Conservation (phyloP, 1,140 invertebrate species). For the Tetranychus urticae region DNA sequence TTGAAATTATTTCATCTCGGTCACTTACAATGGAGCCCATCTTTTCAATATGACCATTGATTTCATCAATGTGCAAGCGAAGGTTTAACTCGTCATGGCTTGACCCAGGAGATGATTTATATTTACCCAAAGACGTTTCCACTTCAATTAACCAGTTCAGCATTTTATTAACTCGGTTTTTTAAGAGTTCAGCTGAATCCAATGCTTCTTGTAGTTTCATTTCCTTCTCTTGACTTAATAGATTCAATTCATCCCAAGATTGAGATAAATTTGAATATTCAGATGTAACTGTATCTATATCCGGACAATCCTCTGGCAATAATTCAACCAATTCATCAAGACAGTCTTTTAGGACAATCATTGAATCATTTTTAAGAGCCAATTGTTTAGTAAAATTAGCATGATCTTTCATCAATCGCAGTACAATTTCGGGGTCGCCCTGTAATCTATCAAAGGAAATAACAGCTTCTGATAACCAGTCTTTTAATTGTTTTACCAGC, state of each 20-base stretch:
- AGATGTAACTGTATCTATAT: too few relatives aligned
- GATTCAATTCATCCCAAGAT: too few relatives aligned
- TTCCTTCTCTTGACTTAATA: constrained; percentile 27
- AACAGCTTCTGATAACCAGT: constrained; percentile 66
- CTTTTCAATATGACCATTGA: constrained; percentile 58
- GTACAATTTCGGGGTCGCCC: constrained; percentile 85
- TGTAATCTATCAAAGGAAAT: constrained; percentile 55
- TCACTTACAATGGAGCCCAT: constrained; percentile 55
- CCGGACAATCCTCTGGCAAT: constrained; percentile 42
- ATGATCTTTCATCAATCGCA: constrained; percentile 69
- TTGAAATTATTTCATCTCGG: constrained; percentile 57
- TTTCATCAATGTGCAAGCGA: constrained; percentile 51
- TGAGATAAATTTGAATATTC: too few relatives aligned
- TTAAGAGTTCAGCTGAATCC: constrained; percentile 59
- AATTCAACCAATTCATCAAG: constrained; percentile 60
- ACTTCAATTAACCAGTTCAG: constrained; percentile 87
- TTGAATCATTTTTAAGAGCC: constrained; percentile 32
- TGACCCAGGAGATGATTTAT: constrained; percentile 41
- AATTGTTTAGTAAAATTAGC: constrained; percentile 75
- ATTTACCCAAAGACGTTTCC: constrained; percentile 28
- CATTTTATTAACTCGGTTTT: constrained; percentile 72
- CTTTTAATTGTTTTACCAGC: constrained; percentile 68
- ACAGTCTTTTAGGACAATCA: constrained; percentile 56
- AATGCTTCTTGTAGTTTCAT: constrained; percentile 56
- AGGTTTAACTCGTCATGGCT: constrained; percentile 51